Base-by-base conservation (phyloP, 64 coral and sea anemone genomes). In the Orbicella faveolata region DNA sequence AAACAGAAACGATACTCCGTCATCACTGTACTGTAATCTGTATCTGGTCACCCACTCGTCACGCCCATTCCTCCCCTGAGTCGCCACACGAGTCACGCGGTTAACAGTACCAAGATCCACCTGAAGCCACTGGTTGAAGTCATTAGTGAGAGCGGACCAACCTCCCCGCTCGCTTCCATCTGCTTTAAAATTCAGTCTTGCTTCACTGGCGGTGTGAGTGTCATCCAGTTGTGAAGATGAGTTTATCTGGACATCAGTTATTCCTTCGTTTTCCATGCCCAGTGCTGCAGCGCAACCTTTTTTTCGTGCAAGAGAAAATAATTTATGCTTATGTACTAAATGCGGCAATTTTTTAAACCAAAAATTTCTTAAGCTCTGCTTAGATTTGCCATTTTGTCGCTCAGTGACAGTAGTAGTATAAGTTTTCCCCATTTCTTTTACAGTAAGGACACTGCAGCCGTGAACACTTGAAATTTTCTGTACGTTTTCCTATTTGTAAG, bases 11-110 rank as follows among this genome's bases (percentile, higher is more conserved):
- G 76, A 9, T 11, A 89, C 65, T 21, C 89, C 93, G 35, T 94
- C 72, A 72, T 74, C 78, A 36, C 93, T 91, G 44, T 91, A 91
- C 23, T 83, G 30, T 55, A 94, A 19, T n/a, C 72, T 72, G 17
- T 94, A 94, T 19, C 75, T 82, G 53, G 36, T 91, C 20, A 94
- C 93, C 93, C 89, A 94, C 52, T 94, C 88, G 52, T 16, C 33
- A 48, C 7, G 0, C 23, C 87, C 93, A 67, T 79, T 52, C 63
- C 88, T 88, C 5, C 93, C 93, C 65, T 90, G 93, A 15, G 88
- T 94, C 17, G 83, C 83, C 39, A 91, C 84, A 41, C 75, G 33
- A 3, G 93, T 94, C 1, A 94, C 77, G 30, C 87, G 87, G 7
- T 69, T 74, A n/a, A 87, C 66, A 64, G 87, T 87, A 33, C 83